Evolutionary conservation across 1,140 invertebrate genomes (phyloP).

Genomic region (Macrotrachela quadricornifera): DNA sequence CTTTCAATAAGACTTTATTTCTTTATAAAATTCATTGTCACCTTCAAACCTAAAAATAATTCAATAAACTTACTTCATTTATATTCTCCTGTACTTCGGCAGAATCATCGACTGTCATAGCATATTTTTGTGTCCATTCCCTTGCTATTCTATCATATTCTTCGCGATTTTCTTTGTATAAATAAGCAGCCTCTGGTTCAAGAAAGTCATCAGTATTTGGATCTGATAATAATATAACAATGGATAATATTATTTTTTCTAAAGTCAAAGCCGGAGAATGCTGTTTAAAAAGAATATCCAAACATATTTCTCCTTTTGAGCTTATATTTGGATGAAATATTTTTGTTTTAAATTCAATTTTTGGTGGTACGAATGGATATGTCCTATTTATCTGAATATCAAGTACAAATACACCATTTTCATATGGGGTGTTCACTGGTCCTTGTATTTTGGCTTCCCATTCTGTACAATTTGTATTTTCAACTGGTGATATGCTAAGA

Average conservation of each 20-base stretch:
- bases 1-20: no score
- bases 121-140: conserved; percentile 85
- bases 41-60: no score
- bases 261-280: not conserved
- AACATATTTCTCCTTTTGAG: no score
- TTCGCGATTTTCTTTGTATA: conserved; percentile 85
- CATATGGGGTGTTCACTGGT: not conserved
- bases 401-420: no score
- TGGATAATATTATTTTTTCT: not conserved
- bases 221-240: not conserved
- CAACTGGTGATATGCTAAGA: not conserved
- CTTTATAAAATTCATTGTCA: no score
- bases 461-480: conserved; percentile 1
- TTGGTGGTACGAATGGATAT: no score
- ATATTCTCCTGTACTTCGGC: no score
- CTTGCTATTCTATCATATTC: conserved; percentile 91
- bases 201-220: conserved; percentile 46
- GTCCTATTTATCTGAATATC: no score
- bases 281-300: no score
- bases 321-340: no score
- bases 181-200: conserved; percentile 87
- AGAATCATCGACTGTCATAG: no score
- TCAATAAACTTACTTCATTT: no score
- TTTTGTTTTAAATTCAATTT: conserved; percentile 51
- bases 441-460: conserved; percentile 11